Evolutionary conservation across 2,888 invertebrate species (phyloP).

Genomic region (Calameuta idolon): DNA sequence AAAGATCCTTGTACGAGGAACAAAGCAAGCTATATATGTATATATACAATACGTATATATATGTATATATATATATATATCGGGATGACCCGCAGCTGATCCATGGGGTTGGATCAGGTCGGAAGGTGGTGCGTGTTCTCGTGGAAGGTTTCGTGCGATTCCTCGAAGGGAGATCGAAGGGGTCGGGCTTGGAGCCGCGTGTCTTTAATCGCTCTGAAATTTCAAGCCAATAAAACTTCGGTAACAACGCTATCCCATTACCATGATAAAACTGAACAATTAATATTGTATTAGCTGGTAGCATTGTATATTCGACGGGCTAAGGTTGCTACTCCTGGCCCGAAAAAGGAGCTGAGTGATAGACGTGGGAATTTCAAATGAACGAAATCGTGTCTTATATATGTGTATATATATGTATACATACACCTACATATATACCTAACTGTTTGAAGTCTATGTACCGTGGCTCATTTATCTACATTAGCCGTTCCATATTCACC

Average conservation of each 20-base stretch:
- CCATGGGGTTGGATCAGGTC: not conserved
- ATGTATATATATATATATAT: not conserved
- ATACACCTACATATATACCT: not conserved
- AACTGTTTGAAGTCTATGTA: constrained; percentile 6
- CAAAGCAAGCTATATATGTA: not conserved
- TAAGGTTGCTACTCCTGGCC: not conserved
- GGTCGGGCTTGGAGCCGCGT: not conserved
- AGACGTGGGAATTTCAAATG: not conserved
- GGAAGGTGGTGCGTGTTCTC: not conserved
- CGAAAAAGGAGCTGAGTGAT: not conserved
- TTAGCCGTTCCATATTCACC: constrained; percentile 17
- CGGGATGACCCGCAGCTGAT: not conserved
- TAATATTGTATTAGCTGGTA: constrained; percentile 38
- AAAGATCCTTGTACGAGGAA: no score
- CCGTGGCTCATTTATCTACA: constrained; percentile 24
- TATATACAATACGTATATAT: not conserved
- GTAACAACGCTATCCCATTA: constrained; percentile 38
- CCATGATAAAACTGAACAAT: constrained; percentile 43
- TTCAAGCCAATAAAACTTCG: constrained; percentile 15
- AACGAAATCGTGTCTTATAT: not conserved
- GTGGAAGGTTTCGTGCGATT: constrained; percentile 2
- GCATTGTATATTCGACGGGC: not conserved
- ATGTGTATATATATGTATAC: not conserved
- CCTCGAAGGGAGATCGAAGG: not conserved
- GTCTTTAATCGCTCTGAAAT: not conserved